phyloP scores from a whole-genome alignment of 2,888 invertebrate genomes.

The Sinopyrophorus schimmeli region DNA sequence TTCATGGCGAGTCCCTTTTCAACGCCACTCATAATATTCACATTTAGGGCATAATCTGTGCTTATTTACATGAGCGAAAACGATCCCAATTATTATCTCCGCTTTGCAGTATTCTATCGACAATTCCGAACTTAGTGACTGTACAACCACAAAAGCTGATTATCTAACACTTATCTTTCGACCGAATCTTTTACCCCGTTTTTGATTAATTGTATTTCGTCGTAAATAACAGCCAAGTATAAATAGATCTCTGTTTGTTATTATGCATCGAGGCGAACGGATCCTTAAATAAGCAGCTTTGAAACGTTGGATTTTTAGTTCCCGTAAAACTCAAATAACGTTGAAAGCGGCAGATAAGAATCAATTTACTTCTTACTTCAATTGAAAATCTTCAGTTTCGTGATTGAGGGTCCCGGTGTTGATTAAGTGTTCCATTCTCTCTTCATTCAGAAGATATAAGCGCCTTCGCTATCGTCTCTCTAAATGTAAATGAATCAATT shows the following conservation, averaged over 20 bases:
- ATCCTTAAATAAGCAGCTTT: neutral
- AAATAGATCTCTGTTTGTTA: neutral
- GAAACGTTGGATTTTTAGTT: slow-evolving; percentile 10
- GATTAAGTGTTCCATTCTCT: slow-evolving; percentile 31
- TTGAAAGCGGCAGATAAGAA: slow-evolving; percentile 22
- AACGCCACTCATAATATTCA: slow-evolving; percentile 17
- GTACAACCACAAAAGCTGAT: slow-evolving; percentile 16
- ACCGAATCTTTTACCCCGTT: neutral
- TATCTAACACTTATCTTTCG: slow-evolving; percentile 12
- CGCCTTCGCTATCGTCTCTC: slow-evolving; percentile 29
- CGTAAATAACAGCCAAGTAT: neutral
- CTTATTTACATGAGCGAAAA: slow-evolving; percentile 16
- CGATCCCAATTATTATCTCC: slow-evolving; percentile 15
- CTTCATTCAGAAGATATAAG: slow-evolving; percentile 30
- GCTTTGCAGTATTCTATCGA: slow-evolving; percentile 11
- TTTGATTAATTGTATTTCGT: neutral
- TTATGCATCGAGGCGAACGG: neutral
- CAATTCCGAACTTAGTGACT: slow-evolving; percentile 10
- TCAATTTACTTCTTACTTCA: slow-evolving; percentile 27
- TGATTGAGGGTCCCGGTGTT: slow-evolving; percentile 30
- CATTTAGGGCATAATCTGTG: slow-evolving; percentile 14
- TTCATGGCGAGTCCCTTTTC: slow-evolving; percentile 15
- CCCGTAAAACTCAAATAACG: slow-evolving; percentile 15
- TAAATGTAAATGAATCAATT: slow-evolving; percentile 32
- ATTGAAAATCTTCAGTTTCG: slow-evolving; percentile 27